These are phyloP conservation scores for Channallabes apus DNA, from an alignment of 2,797 vertebrate species.

Conservation along the genomic window DNA sequence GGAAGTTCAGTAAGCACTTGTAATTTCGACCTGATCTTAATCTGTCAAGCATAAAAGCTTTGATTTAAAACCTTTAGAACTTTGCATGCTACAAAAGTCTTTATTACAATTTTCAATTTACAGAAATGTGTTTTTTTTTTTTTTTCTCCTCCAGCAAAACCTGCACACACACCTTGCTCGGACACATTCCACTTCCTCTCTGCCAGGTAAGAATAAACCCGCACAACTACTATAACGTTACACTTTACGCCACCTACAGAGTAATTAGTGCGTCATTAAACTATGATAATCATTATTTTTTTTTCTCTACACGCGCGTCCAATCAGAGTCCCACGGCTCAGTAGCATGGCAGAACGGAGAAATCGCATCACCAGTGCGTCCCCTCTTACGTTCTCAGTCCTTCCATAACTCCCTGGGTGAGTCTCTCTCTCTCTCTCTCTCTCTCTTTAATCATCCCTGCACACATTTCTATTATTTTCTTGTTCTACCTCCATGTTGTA, in stretches of 20 bases:
- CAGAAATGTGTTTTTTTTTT: conserved; percentile 9
- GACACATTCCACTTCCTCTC: conserved; percentile 82
- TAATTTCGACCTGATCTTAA: background rate
- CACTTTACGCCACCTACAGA: background rate
- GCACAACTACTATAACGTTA: background rate
- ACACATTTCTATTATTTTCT: conserved; percentile 63
- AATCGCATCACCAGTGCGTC: conserved; percentile 63
- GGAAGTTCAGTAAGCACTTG: background rate
- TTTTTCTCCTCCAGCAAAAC: conserved; percentile 70
- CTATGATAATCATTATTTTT: conserved; percentile 14
- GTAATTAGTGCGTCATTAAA: background rate
- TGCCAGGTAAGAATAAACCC: conserved; percentile 76
- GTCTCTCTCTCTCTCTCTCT: conserved; percentile 15
- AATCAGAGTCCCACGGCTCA: conserved; percentile 67
- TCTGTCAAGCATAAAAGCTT: background rate
- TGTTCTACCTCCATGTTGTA: background rate
- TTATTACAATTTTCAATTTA: background rate
- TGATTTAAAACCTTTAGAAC: background rate
- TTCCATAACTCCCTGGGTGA: conserved; percentile 71
- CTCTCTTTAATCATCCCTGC: conserved; percentile 18
- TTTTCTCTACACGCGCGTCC: conserved; percentile 40
- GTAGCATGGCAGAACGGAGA: conserved; percentile 49
- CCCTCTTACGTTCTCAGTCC: conserved; percentile 72
- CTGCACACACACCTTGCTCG: conserved; percentile 72
- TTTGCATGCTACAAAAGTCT: background rate